Conservation (phyloP, 2,113 vertebrate genomes). For the Microtus pennsylvanicus region DNA sequence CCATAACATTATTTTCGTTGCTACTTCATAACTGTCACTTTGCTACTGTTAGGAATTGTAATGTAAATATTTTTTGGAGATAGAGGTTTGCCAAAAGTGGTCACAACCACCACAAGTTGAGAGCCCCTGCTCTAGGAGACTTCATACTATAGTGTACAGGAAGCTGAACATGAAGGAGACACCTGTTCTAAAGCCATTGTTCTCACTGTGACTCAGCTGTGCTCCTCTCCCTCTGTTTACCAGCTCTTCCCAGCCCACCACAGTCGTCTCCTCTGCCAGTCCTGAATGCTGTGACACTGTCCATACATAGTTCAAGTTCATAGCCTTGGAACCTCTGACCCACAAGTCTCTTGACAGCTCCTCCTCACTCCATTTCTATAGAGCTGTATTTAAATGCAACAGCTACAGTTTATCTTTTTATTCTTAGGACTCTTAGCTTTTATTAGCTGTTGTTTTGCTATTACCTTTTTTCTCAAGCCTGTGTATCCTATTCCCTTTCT, state of each 20-base stretch:
- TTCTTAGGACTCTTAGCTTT: conserved; percentile 13
- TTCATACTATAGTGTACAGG: background rate
- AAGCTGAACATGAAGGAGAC: background rate
- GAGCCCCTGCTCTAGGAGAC: background rate
- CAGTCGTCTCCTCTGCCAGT: background rate
- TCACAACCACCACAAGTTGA: background rate
- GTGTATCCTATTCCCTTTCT: background rate
- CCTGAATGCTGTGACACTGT: background rate
- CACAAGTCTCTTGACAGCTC: background rate
- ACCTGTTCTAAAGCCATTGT: background rate
- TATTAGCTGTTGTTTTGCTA: background rate
- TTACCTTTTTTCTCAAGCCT: background rate
- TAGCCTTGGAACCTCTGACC: background rate
- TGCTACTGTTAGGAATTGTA: background rate
- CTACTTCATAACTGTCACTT: background rate
- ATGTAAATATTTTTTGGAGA: background rate
- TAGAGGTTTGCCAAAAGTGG: background rate
- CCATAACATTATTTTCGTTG: background rate
- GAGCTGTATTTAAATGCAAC: background rate
- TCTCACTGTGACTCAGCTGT: background rate
- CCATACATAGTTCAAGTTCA: background rate
- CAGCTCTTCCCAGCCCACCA: background rate
- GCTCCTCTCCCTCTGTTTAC: background rate
- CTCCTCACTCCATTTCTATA: background rate
- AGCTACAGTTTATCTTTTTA: background rate